Percentiles rank a stretch among this genome's conserved stretches.
Conservation (phyloP, 1,140 invertebrate genomes). For the Musca vetustissima region DNA sequence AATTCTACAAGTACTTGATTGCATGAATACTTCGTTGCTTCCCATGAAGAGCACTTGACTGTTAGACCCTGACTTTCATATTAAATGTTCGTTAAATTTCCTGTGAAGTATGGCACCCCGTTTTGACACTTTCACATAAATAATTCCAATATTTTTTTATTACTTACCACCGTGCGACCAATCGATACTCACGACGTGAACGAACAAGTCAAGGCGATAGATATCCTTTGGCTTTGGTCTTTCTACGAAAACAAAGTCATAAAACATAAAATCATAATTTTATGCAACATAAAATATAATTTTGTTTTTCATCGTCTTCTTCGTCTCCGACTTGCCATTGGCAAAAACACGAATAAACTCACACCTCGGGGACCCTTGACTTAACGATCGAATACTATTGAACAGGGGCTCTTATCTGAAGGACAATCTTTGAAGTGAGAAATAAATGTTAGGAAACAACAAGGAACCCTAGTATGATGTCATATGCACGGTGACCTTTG, state of each 20-base stretch:
- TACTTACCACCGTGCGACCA: background rate
- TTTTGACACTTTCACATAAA: slow-evolving; percentile 14
- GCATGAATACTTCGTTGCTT: too few species aligned
- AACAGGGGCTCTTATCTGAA: slow-evolving; percentile 3
- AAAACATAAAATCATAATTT: slow-evolving; percentile 16
- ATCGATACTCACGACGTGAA: background rate
- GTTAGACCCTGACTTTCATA: too few species aligned
- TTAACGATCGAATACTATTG: too few species aligned
- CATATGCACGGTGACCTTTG: background rate
- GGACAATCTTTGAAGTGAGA: background rate
- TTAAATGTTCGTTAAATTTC: too few species aligned
- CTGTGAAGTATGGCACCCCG: slow-evolving; percentile 3
- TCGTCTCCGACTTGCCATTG: too few species aligned
- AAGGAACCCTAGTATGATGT: background rate
- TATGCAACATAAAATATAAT: slow-evolving; percentile 20
- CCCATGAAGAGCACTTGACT: too few species aligned
- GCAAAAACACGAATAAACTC: slow-evolving; percentile 14
- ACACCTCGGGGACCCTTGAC: slow-evolving; percentile 1
- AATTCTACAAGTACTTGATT: too few species aligned
- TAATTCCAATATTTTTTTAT: slow-evolving; percentile 10
- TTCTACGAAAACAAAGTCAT: background rate
- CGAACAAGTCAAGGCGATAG: background rate
- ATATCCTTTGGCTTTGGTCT: background rate
- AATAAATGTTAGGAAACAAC: slow-evolving; percentile 3
- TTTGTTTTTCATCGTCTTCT: too few species aligned